Conservation (phyloP, 1,140 invertebrate species). For the Cepaea nemoralis region DNA sequence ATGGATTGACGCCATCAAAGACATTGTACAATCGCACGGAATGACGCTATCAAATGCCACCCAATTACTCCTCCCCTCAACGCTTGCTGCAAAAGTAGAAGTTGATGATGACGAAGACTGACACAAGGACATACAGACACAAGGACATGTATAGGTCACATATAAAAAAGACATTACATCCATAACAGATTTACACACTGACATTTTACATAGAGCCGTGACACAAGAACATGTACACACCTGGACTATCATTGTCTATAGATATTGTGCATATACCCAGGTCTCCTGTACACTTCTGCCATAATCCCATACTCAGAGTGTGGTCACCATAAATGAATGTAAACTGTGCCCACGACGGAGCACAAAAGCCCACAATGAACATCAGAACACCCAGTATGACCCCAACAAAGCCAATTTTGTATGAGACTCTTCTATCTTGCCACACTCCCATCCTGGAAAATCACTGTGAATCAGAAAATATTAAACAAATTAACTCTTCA, state of each 20-base stretch:
- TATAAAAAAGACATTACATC: too few relatives aligned
- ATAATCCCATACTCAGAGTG: slow-evolving; percentile 16
- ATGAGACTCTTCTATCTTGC: slow-evolving; percentile 7
- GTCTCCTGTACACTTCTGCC: slow-evolving; percentile 28
- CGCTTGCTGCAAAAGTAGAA: too few relatives aligned
- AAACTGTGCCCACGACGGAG: slow-evolving; percentile 25
- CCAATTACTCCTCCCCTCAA: too few relatives aligned
- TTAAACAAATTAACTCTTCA: background rate
- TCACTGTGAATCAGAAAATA: background rate
- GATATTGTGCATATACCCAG: slow-evolving; percentile 15
- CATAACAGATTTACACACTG: too few relatives aligned
- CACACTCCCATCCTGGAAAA: slow-evolving; percentile 7
- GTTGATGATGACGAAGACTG: too few relatives aligned
- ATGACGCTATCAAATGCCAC: too few relatives aligned
- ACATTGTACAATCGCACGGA: too few relatives aligned
- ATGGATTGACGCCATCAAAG: too few relatives aligned
- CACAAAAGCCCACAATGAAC: slow-evolving; percentile 38
- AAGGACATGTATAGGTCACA: too few relatives aligned
- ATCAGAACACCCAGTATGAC: background rate
- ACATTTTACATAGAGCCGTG: too few relatives aligned
- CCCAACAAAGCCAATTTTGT: slow-evolving; percentile 37
- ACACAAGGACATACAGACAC: too few relatives aligned
- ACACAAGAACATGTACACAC: too few relatives aligned
- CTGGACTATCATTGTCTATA: slow-evolving; percentile 19
- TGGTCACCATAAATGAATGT: background rate